Base-by-base conservation (phyloP, 2,888 invertebrate species). In the Synanthedon formicaeformis region DNA sequence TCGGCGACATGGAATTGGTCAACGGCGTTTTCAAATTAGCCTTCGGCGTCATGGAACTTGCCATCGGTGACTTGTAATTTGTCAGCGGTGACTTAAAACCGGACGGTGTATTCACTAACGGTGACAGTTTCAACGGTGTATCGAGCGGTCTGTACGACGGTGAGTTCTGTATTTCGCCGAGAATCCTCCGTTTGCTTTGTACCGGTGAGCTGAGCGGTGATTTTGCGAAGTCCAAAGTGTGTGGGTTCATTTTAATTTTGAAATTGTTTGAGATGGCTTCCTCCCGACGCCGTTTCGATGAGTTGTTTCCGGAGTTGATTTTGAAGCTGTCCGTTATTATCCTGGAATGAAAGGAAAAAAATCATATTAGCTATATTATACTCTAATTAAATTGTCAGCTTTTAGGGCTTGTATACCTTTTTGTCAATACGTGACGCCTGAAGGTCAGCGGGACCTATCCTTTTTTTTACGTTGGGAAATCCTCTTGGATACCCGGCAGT, bases 271-370 rank as follows among this genome's bases (percentile, higher is more conserved):
- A 60, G 23, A 70, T 11, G 0, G 88, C 76, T 3, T 83, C 81
- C 10, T 81, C 80, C 45, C 81, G 80, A 57, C 86, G 83, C 3
- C 82, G 62, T 60, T 86, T 82, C 0, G 80, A 78, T 27, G 77
- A 81, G 58, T 77, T 83, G 67, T 75, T 85, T 12, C 83, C 88
- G 0, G 89, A 88, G 70, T 88, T 88, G 23, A 89, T 84, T 56
- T 73, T 82, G 77, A 89, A 89, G 64, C 73, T 88, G 50, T 88
- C 88, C 0, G 89, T 87, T 58, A 89, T 88, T 56, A 89, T 70
- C 60, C 89, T 89, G 85, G 1, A 82, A 73, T 58, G 60, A 69
- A 6, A 64, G 49, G 56, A 16, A 52, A 41, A n/a, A 3, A 4
- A 16, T 4, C 16, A 1, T 34, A 34, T 34, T 34, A n/a, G n/a